Evolutionary conservation across 2,797 vertebrate genomes (phyloP).

Genomic region (Scarus forsteni): DNA sequence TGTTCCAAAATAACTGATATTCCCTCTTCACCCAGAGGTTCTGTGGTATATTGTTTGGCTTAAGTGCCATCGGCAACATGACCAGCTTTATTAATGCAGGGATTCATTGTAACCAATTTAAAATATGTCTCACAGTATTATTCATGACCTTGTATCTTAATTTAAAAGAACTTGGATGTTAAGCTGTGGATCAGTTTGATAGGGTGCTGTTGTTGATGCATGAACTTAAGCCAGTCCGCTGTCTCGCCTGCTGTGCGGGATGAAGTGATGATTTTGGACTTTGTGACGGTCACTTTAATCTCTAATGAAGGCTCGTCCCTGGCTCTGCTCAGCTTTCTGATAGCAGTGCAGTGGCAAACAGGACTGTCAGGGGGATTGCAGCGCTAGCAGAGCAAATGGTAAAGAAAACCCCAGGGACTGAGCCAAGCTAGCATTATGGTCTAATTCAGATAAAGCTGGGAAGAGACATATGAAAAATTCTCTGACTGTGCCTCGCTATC

Average conservation of each 20-base stretch:
- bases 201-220: constrained; percentile 66
- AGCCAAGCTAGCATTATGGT: constrained; percentile 74
- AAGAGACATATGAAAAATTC: constrained; percentile 60
- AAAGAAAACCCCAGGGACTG: constrained; percentile 75
- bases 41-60: constrained; percentile 57
- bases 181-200: constrained; percentile 69
- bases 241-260: constrained; percentile 62
- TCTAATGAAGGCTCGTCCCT: constrained; percentile 82
- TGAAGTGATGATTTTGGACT: constrained; percentile 78
- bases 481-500: constrained; percentile 40
- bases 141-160: constrained; percentile 61
- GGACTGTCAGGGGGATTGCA: constrained; percentile 80
- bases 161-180: constrained; percentile 65
- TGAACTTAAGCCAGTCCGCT: constrained; percentile 71
- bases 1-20: constrained; percentile 20
- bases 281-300: constrained; percentile 82
- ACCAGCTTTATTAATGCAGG: constrained; percentile 28
- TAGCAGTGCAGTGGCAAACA: constrained; percentile 77
- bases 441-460: constrained; percentile 68
- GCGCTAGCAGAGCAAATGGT: constrained; percentile 75
- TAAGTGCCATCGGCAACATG: constrained; percentile 38
- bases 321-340: constrained; percentile 73
- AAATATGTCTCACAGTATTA: constrained; percentile 59
- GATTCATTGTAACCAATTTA: constrained; percentile 61
- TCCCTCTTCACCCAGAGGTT: constrained; percentile 37